Conservation (phyloP, 2,888 invertebrate genomes). For the Synergus japonicus region DNA sequence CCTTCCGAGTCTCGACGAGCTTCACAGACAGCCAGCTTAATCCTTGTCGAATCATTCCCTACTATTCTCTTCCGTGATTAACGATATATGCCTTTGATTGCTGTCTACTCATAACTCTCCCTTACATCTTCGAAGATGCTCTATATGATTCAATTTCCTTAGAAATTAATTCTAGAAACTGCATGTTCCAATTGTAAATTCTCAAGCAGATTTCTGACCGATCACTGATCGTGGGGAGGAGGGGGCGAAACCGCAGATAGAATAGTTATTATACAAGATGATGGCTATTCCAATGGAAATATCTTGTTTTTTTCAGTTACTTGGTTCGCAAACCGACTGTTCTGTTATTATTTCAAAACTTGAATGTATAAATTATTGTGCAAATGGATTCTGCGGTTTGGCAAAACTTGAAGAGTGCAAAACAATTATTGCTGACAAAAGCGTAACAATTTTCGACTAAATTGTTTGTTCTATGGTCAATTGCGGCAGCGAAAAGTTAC, state of each 20-base stretch:
- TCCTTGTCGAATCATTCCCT: constrained; percentile 58
- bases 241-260: no score
- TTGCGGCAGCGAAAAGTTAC: not conserved
- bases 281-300: no score
- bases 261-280: no score
- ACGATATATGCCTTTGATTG: constrained; percentile 50
- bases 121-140: not conserved
- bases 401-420: not conserved
- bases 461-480: not conserved
- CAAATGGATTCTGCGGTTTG: no score
- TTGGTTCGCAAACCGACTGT: no score
- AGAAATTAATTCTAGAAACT: not conserved
- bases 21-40: constrained; percentile 55
- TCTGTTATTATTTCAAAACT: no score
- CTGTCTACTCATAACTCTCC: constrained; percentile 37
- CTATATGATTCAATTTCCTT: not conserved
- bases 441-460: not conserved
- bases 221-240: not conserved
- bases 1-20: constrained; percentile 19
- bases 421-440: not conserved
- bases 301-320: no score
- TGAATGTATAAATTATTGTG: no score
- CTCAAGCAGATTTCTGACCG: not conserved
- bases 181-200: not conserved
- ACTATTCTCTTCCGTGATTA: constrained; percentile 56